Evolutionary conservation across 92 coral and sea anemone genomes (phyloP).

Genomic region (Zoanthus solanderi): DNA sequence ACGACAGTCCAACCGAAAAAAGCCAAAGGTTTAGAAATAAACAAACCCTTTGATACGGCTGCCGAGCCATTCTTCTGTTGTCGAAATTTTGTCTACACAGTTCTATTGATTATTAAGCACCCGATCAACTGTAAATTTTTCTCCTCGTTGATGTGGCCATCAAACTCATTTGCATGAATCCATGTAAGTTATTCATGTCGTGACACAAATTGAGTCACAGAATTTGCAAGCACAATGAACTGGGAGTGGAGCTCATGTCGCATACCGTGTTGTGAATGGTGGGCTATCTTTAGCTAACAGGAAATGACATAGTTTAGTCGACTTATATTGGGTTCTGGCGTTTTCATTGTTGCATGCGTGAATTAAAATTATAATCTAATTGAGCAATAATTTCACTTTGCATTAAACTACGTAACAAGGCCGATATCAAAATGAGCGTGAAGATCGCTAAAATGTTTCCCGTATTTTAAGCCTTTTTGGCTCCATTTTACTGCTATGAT

Average conservation of each 20-base stretch:
- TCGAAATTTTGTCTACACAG: slow-evolving; percentile 6
- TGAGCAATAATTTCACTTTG: slow-evolving; percentile 6
- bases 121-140: slow-evolving; percentile 26
- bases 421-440: slow-evolving; percentile 21
- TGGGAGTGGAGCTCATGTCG: slow-evolving; percentile 21
- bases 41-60: slow-evolving; percentile 6
- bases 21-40: background rate
- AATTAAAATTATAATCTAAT: slow-evolving; percentile 18
- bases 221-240: background rate
- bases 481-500: too few species aligned
- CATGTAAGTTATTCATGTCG: slow-evolving; percentile 27
- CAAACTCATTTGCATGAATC: slow-evolving; percentile 22
- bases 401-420: slow-evolving; percentile 8
- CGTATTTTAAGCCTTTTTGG: background rate
- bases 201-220: slow-evolving; percentile 44
- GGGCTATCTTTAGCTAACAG: slow-evolving; percentile 44
- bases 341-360: slow-evolving; percentile 12
- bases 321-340: slow-evolving; percentile 13
- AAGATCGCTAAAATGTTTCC: background rate
- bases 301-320: slow-evolving; percentile 38
- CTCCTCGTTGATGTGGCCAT: slow-evolving; percentile 26
- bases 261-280: slow-evolving; percentile 6
- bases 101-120: slow-evolving; percentile 12
- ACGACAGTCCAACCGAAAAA: background rate
- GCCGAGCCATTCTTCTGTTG: slow-evolving; percentile 26